These are phyloP conservation scores for Acleris holmiana DNA, from an alignment of 2,888 invertebrate genomes.

Conservation along the genomic window DNA sequence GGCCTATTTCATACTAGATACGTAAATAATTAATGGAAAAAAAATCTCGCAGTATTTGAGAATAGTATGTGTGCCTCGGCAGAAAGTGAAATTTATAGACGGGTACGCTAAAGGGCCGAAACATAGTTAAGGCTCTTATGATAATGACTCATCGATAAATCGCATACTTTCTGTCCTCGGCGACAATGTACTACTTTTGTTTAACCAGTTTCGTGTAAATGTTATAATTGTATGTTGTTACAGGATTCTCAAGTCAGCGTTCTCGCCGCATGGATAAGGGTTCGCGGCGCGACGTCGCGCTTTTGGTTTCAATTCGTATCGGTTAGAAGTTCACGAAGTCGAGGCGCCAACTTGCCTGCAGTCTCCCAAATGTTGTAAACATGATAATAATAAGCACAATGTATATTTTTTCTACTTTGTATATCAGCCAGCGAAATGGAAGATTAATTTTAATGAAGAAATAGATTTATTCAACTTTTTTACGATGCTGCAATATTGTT, in stretches of 20 bases:
- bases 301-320: conserved; percentile 24
- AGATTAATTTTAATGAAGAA: conserved; percentile 54
- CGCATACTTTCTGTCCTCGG: too few species aligned
- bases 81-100: too few species aligned
- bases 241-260: conserved; percentile 22
- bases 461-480: conserved; percentile 57
- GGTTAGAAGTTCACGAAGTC: conserved; percentile 17
- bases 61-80: too few species aligned
- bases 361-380: conserved; percentile 56
- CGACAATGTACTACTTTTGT: too few species aligned
- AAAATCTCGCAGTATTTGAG: too few species aligned
- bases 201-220: too few species aligned
- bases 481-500: conserved; percentile 71
- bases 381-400: conserved; percentile 59
- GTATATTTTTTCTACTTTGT: conserved; percentile 82
- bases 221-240: conserved; percentile 5
- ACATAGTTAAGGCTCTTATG: too few species aligned
- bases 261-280: conserved; percentile 12
- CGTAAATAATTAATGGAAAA: too few species aligned
- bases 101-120: too few species aligned
- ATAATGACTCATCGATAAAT: too few species aligned
- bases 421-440: conserved; percentile 67
- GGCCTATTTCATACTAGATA: too few species aligned
- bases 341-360: conserved; percentile 9
- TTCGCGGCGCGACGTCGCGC: conserved; percentile 14